Percentiles rank a stretch among this genome's conserved stretches.
Evolutionary conservation across 2,797 vertebrate genomes (phyloP).

Genomic region (Anguilla megastoma): DNA sequence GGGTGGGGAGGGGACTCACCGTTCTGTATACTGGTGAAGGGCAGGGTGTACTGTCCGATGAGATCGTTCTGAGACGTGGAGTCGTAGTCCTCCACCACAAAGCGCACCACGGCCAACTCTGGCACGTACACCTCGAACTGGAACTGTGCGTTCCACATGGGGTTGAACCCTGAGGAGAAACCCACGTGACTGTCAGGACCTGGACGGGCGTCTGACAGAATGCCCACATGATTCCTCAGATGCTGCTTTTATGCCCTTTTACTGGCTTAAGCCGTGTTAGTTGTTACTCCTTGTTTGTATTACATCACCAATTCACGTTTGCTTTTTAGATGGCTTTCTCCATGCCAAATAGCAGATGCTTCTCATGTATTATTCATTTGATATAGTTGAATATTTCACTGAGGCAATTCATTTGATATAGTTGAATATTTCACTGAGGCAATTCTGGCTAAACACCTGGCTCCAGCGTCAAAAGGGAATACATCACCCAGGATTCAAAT

Average conservation of each 20-base stretch:
- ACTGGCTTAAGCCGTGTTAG: background rate
- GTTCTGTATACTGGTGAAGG: conserved; percentile 84
- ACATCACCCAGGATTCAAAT: background rate
- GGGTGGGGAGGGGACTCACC: conserved; percentile 71
- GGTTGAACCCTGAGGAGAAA: conserved; percentile 83
- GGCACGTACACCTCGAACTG: conserved; percentile 85
- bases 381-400: background rate
- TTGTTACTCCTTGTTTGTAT: background rate
- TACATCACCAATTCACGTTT: background rate
- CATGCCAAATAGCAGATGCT: background rate
- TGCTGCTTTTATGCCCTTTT: background rate
- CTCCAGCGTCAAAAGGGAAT: background rate
- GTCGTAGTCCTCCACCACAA: conserved; percentile 88
- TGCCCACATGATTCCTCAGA: background rate
- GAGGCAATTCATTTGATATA: background rate
- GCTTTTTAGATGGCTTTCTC: background rate
- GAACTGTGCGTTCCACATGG: conserved; percentile 84
- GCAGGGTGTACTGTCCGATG: conserved; percentile 87
- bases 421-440: background rate
- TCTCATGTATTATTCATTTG: background rate
- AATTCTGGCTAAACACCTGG: background rate
- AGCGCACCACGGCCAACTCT: conserved; percentile 85
- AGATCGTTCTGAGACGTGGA: conserved; percentile 83
- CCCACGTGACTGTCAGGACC: background rate
- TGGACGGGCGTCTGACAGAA: too few relatives aligned